A percentile compares a stretch with the other conserved stretches of the same genome.
phyloP scores from a whole-genome alignment of 2,888 invertebrate species.

The Tetanocera ferruginea region DNA sequence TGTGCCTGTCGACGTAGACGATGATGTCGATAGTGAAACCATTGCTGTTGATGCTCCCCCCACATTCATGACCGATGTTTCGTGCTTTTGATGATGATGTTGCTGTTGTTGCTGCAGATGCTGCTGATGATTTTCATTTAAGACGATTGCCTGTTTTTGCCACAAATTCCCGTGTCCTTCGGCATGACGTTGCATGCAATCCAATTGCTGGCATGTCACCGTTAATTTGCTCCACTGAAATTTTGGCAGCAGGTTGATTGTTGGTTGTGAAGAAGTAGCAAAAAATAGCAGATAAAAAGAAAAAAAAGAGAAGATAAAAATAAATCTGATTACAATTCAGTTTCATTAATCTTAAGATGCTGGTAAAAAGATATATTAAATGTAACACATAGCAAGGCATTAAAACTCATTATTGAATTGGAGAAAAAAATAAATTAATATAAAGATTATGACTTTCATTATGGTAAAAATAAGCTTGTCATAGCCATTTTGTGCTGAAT shows the following conservation, averaged over 20 bases:
- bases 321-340: background rate
- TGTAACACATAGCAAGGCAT: no score
- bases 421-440: no score
- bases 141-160: slow-evolving; percentile 68
- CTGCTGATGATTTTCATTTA: slow-evolving; percentile 64
- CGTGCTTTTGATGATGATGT: slow-evolving; percentile 48
- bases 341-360: background rate
- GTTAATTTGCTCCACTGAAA: slow-evolving; percentile 68
- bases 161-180: slow-evolving; percentile 70
- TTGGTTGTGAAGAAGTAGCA: background rate
- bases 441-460: no score
- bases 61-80: slow-evolving; percentile 42
- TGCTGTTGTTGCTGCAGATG: slow-evolving; percentile 49
- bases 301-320: background rate
- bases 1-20: slow-evolving; percentile 48
- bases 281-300: background rate
- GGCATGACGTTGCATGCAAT: slow-evolving; percentile 69
- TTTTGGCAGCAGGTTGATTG: slow-evolving; percentile 31
- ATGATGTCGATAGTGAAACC: slow-evolving; percentile 47
- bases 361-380: no score
- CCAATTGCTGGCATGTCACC: slow-evolving; percentile 68
- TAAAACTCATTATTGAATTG: background rate
- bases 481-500: no score
- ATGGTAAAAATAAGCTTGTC: no score
- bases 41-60: slow-evolving; percentile 31